Base-by-base conservation (phyloP, 2,888 invertebrate species). In the Protophormia terraenovae region DNA sequence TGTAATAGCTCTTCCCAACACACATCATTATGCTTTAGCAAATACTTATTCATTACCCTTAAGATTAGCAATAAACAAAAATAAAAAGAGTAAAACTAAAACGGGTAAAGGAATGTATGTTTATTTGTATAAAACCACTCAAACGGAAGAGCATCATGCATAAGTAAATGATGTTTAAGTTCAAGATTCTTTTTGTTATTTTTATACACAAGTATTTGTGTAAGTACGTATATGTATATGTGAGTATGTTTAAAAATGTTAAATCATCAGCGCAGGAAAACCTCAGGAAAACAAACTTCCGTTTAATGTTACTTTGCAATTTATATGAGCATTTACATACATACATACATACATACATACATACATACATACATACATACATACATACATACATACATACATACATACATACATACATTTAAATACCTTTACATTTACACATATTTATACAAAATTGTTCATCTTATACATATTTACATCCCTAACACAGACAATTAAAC, bases 211-310 rank as follows among this genome's bases (percentile, higher is more conserved):
- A 16, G 1, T 45, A 16, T 24, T 22, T 7, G 24, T 8, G 2
- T 19, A 50, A 22, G 22, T 24, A 12, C 8, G 12, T 53, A 22
- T 12, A 24, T 53, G 7, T 53, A 0, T 22, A 24, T 45, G 45
- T 16, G 22, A 2, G 35, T 38, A 8, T 69, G 16, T 41, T 14
- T 29, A 12, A 38, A 38, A 53, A 55, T 58, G 32, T 16, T 60
- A 55, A 35, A 67, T 66, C 78, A 47, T 69, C 47, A 35, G 12
- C 12, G 2, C 2, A 47, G 60, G 69, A 60, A 78, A 60, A 69
- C 60, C 35, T 35, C 78, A 78, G 69, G 60, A 69, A 78, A 60
- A 14, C 38, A 50, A 38, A 69, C 60, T 69, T 78, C 69, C 69
- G 24, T 16, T 27, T 60, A 10, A 8, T 24, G 32, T 58, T 58